phyloP scores from a whole-genome alignment of 2,797 vertebrate species.

The Acomys russatus region DNA sequence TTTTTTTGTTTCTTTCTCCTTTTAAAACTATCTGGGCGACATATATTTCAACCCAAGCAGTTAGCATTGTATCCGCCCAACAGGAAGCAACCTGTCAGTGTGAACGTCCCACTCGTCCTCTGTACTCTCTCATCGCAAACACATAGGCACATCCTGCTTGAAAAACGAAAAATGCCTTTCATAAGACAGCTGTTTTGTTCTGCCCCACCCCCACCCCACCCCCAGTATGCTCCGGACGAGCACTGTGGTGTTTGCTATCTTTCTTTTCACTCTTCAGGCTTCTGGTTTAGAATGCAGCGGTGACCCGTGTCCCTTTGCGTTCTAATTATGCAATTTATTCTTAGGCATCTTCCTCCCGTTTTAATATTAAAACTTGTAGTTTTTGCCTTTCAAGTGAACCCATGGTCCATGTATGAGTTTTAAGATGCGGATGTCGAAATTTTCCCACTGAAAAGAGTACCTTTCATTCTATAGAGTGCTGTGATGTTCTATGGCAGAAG shows the following conservation, averaged over 20 bases:
- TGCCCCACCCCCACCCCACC: constrained; percentile 6
- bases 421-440: background rate
- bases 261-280: constrained; percentile 68
- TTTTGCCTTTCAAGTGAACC: constrained; percentile 48
- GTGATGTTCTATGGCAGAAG: constrained; percentile 28
- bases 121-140: constrained; percentile 50
- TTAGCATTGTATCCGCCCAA: constrained; percentile 24
- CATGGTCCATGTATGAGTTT: background rate
- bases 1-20: background rate
- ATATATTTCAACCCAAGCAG: constrained; percentile 26
- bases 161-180: constrained; percentile 80
- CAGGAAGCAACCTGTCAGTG: constrained; percentile 59
- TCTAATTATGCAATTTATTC: constrained; percentile 61
- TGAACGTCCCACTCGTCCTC: constrained; percentile 36
- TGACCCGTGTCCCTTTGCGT: constrained; percentile 49
- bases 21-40: constrained; percentile 57
- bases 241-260: constrained; percentile 27
- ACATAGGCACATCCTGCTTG: constrained; percentile 49
- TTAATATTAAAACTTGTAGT: constrained; percentile 28
- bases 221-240: constrained; percentile 59
- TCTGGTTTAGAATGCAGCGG: constrained; percentile 69
- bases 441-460: background rate
- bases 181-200: constrained; percentile 70
- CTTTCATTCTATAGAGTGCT: constrained; percentile 17
- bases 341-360: constrained; percentile 47